Evolutionary conservation across 2,888 invertebrate genomes (phyloP).

Genomic region (Magallana nippona): DNA sequence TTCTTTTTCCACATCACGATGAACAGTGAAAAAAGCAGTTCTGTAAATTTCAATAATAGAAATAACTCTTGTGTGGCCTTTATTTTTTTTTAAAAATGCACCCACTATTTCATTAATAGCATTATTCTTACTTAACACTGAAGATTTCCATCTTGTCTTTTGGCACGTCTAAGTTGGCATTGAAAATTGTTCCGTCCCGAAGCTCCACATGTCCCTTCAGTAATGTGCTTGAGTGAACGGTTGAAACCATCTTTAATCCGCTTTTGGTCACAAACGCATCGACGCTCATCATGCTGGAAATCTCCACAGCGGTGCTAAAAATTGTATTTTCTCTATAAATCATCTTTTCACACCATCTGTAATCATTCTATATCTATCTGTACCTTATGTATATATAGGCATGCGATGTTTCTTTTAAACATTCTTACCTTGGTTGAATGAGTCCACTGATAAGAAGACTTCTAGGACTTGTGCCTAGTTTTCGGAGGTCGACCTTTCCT

Average conservation of each 20-base stretch:
- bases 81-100: too few relatives aligned
- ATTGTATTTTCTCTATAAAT: background rate
- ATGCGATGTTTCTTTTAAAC: too few relatives aligned
- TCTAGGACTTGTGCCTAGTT: slow-evolving; percentile 75
- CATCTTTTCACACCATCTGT: too few relatives aligned
- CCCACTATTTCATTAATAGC: background rate
- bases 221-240: slow-evolving; percentile 91
- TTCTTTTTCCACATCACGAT: slow-evolving; percentile 82
- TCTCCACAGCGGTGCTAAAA: slow-evolving; percentile 89
- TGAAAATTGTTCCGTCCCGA: slow-evolving; percentile 85
- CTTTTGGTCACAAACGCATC: slow-evolving; percentile 89
- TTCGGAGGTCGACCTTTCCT: slow-evolving; percentile 87
- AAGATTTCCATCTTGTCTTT: slow-evolving; percentile 92
- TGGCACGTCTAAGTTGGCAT: slow-evolving; percentile 89
- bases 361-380: too few relatives aligned
- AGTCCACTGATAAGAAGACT: slow-evolving; percentile 89
- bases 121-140: slow-evolving; percentile 82
- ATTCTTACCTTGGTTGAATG: slow-evolving; percentile 87
- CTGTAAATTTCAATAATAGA: slow-evolving; percentile 56
- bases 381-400: too few relatives aligned
- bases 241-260: slow-evolving; percentile 90
- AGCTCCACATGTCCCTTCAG: slow-evolving; percentile 88
- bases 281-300: slow-evolving; percentile 92
- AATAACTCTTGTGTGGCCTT: too few relatives aligned
- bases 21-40: slow-evolving; percentile 73